These are phyloP conservation scores for Dolichotis patagonum DNA, from an alignment of 2,113 vertebrate species.

Conservation along the genomic window DNA sequence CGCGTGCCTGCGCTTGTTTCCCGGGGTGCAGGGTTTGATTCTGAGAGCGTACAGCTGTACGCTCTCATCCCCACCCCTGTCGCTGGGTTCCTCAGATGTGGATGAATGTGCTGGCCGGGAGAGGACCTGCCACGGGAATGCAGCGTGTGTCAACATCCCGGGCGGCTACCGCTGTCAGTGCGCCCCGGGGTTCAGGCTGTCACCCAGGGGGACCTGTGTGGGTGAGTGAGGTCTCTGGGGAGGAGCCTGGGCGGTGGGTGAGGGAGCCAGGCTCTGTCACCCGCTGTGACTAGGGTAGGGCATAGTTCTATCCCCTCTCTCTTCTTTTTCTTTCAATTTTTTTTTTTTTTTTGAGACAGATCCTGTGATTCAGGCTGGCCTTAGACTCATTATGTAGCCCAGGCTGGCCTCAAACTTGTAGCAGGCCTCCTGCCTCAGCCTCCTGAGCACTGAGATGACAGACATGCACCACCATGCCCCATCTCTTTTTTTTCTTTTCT, in stretches of 20 bases:
- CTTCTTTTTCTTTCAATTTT: accelerated
- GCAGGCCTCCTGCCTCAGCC: background rate
- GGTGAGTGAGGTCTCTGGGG: constrained; percentile 86
- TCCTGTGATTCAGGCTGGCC: background rate
- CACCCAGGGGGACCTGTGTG: constrained; percentile 92
- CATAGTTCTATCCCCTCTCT: background rate
- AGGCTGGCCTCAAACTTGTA: background rate
- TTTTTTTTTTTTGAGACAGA: background rate
- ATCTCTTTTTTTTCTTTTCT: background rate
- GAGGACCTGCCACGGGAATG: constrained; percentile 93
- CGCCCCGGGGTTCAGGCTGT: constrained; percentile 92
- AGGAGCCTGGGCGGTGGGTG: background rate
- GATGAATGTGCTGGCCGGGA: constrained; percentile 94
- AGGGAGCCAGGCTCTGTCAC: background rate
- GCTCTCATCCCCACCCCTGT: background rate
- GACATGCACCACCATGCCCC: no score
- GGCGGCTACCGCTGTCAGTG: constrained; percentile 96
- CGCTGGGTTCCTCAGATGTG: constrained; percentile 86
- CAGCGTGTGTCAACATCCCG: constrained; percentile 94
- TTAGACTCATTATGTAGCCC: background rate
- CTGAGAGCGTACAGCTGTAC: background rate
- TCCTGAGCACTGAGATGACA: no score
- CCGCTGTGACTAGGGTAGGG: background rate
- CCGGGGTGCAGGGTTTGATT: background rate
- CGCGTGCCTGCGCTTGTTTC: background rate